Evolutionary conservation across 2,113 vertebrate genomes (phyloP), one percentile per base, ranked within the genome.

Genomic region (Tragelaphus buxtoni): DNA sequence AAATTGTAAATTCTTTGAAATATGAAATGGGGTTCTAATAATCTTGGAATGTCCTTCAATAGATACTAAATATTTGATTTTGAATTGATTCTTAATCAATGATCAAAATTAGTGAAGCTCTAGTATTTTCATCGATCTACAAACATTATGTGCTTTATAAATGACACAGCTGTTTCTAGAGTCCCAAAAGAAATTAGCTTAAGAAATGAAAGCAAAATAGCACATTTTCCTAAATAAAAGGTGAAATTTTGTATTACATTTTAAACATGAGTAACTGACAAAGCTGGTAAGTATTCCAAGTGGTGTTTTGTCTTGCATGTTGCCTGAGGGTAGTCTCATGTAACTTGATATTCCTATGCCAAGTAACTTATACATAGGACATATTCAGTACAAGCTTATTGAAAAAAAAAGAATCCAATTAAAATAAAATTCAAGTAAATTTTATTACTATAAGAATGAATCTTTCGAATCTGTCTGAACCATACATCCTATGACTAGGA

Each of bases 131-230:
- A 88, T 55, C 77, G 51, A 79, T 35, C 20, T 88, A 47, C 28
- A 94, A 82, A 28, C 39, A 32, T 94, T 81, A 96, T 65, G 20
- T 95, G 79, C 39, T 84, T 89, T 55, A 81, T 84, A 94, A 91
- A 84, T 93, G 77, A 97, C 11, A 87, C 7, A 88, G 72, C 5
- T 95, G 4, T 72, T 95, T 35, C 61, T 72, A 87, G 20, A 86
- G 76, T 89, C 14, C 85, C 35, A 89, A 93, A 97, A 93, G 49
- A 92, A 85, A 93, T 77, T 58, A 94, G 30, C 69, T 95, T 85
- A 95, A 85, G 61, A 96, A 95, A 91, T 69, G 88, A 92, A 76
- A 94, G 55, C 83, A 96, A 95, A 97, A 74, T 69, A 42, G 5
- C 51, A 81, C 9, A 94, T 90, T 65, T 92, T 86, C 42, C 42